Evolutionary conservation across 2,888 invertebrate species (phyloP).

Genomic region (Hirtodrosophila trivittata): DNA sequence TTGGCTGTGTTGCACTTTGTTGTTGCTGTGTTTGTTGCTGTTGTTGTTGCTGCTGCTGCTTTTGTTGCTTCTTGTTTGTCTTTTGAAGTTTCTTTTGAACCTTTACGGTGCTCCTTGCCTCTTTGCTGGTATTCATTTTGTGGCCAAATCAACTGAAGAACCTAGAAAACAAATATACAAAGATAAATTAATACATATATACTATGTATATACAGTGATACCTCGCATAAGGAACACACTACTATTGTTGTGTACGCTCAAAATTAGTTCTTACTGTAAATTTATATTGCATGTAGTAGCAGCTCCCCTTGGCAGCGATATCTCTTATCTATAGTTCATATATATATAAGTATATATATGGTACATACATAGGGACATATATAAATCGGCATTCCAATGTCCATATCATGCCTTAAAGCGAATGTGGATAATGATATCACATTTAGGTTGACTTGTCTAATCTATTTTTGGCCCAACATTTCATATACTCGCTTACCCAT

Average conservation of each 20-base stretch:
- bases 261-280: too few species aligned
- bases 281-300: neutral
- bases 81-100: conserved; percentile 84
- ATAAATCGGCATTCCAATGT: conserved; percentile 41
- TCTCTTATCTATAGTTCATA: conserved; percentile 29
- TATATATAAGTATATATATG: neutral
- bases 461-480: conserved; percentile 26
- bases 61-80: conserved; percentile 72
- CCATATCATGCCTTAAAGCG: conserved; percentile 28
- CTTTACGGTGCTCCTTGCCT: conserved; percentile 81
- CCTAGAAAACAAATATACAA: conserved; percentile 13
- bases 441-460: conserved; percentile 43
- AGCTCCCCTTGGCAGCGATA: conserved; percentile 12
- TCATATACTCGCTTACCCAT: too few species aligned
- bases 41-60: conserved; percentile 63
- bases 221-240: neutral
- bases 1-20: conserved; percentile 84
- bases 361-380: too few species aligned
- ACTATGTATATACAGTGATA: neutral
- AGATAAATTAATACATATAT: conserved; percentile 3
- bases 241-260: too few species aligned
- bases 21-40: conserved; percentile 11
- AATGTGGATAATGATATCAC: conserved; percentile 51
- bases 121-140: conserved; percentile 73
- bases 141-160: conserved; percentile 57